A percentile compares a stretch with the other conserved stretches of the same genome.
Conservation (phyloP, 2,888 invertebrate species). For the Metopia argyrocephala region DNA sequence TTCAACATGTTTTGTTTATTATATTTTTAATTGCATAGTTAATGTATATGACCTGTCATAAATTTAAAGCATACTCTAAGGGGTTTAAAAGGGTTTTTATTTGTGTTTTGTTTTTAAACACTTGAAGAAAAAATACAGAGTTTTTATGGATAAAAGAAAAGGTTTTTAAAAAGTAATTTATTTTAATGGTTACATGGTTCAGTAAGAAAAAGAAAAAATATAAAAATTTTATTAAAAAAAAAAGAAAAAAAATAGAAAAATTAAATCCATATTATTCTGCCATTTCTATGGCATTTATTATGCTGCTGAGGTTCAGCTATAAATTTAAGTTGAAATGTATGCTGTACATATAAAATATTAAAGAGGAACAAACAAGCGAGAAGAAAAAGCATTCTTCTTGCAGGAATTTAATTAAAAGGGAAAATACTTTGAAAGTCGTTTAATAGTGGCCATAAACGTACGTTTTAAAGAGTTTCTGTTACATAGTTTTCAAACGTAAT, state of each 20-base stretch:
- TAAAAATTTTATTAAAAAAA: slow-evolving; percentile 35
- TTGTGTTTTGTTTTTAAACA: background rate
- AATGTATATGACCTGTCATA: slow-evolving; percentile 28
- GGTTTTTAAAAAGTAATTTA: slow-evolving; percentile 39
- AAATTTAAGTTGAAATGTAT: too few relatives aligned
- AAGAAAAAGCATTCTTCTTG: too few relatives aligned
- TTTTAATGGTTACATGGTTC: slow-evolving; percentile 11
- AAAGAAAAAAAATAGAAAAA: background rate
- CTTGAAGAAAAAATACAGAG: background rate
- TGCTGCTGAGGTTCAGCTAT: too few relatives aligned
- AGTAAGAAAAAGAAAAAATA: background rate
- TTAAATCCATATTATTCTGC: background rate
- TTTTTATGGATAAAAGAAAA: background rate
- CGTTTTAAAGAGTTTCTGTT: too few relatives aligned
- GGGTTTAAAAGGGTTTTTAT: background rate
- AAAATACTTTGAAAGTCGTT: too few relatives aligned
- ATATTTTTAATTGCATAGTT: background rate
- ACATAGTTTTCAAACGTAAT: too few relatives aligned
- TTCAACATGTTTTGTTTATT: background rate
- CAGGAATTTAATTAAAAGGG: too few relatives aligned
- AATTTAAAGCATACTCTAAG: slow-evolving; percentile 37
- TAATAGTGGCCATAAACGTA: too few relatives aligned
- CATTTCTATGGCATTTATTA: too few relatives aligned
- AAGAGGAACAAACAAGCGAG: too few relatives aligned
- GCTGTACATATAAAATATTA: too few relatives aligned